phyloP scores from a whole-genome alignment of 2,113 vertebrate genomes.

The Crotalus viridis region DNA sequence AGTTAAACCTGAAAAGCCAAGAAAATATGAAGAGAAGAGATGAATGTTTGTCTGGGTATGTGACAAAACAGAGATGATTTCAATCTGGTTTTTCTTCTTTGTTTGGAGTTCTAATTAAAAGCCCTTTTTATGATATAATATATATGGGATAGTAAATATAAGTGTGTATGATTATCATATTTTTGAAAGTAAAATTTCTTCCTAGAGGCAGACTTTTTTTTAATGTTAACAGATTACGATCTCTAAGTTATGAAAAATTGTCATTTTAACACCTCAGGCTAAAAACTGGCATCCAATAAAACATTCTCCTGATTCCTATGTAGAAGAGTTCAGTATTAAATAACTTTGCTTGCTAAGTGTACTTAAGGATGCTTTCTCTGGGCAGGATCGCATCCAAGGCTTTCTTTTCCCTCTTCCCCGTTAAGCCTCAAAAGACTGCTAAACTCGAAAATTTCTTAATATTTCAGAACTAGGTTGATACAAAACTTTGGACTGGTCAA shows the following conservation, averaged over 20 bases:
- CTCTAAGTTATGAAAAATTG: background rate
- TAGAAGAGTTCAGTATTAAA: background rate
- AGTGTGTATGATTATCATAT: slow-evolving; percentile 17
- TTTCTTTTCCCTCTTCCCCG: background rate
- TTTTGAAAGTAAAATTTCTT: background rate
- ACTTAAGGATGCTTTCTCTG: background rate
- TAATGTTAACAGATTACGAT: background rate
- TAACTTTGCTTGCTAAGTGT: background rate
- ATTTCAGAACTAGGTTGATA: background rate
- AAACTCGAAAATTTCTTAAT: background rate
- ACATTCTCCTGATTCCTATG: too few species aligned
- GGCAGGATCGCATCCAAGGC: background rate
- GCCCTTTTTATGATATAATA: slow-evolving; percentile 21
- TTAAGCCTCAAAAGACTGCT: background rate
- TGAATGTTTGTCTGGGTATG: slow-evolving; percentile 48
- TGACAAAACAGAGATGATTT: slow-evolving; percentile 22
- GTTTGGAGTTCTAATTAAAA: slow-evolving; percentile 13
- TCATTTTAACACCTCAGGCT: background rate
- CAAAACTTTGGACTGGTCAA: background rate
- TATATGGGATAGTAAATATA: background rate
- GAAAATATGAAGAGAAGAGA: slow-evolving; percentile 31
- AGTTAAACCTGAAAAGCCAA: slow-evolving; percentile 55
- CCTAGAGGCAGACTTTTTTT: fast-evolving
- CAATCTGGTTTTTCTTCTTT: slow-evolving; percentile 62
- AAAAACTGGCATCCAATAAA: background rate